Evolutionary conservation across 2,797 vertebrate genomes (phyloP), one percentile per base, ranked within the genome.

Genomic region (Prionace glauca): DNA sequence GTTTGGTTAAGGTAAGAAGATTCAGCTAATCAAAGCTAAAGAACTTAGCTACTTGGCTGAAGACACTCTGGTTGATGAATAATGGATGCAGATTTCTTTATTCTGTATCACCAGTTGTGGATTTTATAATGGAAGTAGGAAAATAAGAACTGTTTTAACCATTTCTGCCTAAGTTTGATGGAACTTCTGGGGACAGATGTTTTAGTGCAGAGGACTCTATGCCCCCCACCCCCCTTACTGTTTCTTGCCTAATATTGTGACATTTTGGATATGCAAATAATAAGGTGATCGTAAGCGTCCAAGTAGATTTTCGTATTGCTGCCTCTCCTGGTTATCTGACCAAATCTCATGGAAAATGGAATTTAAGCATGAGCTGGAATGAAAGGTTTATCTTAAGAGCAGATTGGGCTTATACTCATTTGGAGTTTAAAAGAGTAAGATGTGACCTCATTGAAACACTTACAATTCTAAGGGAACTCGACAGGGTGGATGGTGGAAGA

Each of bases 91-190:
- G n/a, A 92, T 10, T 65, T 65, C 60, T 91, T 91, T 22, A 8
- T 62, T 62, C 62, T n/a, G 14, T 1, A 18, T 12, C n/a, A 36
- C 32, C 29, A 92, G 14, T 91, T 14, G 9, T 67, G 24, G 62
- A 91, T 36, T 91, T 11, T 92, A 36, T 41, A 10, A 67, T n/a
- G n/a, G 62, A 41, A 36, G 9, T 24, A 36, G 18, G 9, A 36
- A 92, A 92, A 84, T 84, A 84, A 29, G 7, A n/a, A 92, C n/a
- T 67, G 32, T 67, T 92, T 92, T 67, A 92, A 65, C 88, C 16
- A 88, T 65, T 62, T 62, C 88, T 65, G 16, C 62, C 16, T 8
- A n/a, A n/a, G 56, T 60, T 8, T 32, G 56, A 65, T 22, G 62
- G 67, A 67, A 67, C 32, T 36, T 92, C 67, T 67, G 62, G 36